A percentile compares a stretch with the other conserved stretches of the same genome.
phyloP scores from a whole-genome alignment of 2,797 vertebrate species.

The Naso thynnoides region DNA sequence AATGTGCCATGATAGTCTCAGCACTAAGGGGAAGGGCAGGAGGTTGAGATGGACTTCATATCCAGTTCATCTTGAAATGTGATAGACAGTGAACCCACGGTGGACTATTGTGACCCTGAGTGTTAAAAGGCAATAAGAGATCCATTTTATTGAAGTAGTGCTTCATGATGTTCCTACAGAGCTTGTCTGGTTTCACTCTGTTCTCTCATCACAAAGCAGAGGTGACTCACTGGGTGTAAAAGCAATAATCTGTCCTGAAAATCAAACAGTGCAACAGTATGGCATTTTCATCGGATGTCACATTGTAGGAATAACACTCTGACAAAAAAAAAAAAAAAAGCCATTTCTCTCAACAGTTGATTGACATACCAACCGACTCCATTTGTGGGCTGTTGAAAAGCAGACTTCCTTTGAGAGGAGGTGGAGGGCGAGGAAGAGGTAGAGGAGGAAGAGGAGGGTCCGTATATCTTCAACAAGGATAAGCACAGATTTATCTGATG shows the following conservation, averaged over 20 bases:
- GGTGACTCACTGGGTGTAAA: conserved; percentile 36
- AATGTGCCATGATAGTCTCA: conserved; percentile 68
- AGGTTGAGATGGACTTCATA: conserved; percentile 71
- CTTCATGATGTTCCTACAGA: conserved; percentile 56
- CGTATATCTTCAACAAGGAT: conserved; percentile 87
- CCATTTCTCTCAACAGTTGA: conserved; percentile 58
- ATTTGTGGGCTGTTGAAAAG: conserved; percentile 71
- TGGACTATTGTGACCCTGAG: conserved; percentile 56
- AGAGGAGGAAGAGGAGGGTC: conserved; percentile 79
- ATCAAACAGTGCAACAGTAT: conserved; percentile 61
- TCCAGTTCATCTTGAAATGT: conserved; percentile 79
- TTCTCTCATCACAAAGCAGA: conserved; percentile 34
- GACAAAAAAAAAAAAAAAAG: conserved; percentile 49
- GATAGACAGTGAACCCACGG: conserved; percentile 67
- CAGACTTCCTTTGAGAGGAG: conserved; percentile 76
- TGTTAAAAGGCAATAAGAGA: conserved; percentile 72
- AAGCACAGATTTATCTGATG: conserved; percentile 93
- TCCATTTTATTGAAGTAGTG: conserved; percentile 67
- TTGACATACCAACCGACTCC: conserved; percentile 72
- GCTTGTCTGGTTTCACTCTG: conserved; percentile 28
- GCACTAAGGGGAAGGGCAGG: conserved; percentile 50
- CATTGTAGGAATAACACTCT: conserved; percentile 38
- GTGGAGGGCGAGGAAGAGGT: conserved; percentile 72
- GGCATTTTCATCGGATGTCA: conserved; percentile 57
- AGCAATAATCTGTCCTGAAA: conserved; percentile 61